These are phyloP conservation scores for Helogale parvula DNA, from an alignment of 2,113 vertebrate species.

Conservation along the genomic window DNA sequence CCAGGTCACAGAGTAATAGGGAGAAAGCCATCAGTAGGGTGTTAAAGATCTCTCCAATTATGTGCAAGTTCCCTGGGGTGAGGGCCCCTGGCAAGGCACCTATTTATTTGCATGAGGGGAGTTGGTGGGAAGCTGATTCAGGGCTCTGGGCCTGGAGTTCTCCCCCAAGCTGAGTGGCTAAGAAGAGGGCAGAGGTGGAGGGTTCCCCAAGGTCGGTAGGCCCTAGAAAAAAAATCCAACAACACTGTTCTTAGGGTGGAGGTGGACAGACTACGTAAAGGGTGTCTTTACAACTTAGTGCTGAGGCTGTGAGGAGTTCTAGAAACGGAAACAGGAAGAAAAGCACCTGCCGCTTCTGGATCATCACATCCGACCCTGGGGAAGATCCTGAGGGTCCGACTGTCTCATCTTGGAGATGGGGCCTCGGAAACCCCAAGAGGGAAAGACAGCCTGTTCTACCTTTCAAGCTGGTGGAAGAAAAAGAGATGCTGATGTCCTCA, in stretches of 20 bases:
- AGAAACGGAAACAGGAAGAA: not conserved
- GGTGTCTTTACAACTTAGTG: not conserved
- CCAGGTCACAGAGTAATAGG: constrained; percentile 53
- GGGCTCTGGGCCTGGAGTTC: not conserved
- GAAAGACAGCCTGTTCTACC: not conserved
- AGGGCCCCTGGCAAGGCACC: not conserved
- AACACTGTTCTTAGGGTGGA: too few relatives aligned
- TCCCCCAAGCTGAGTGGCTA: not conserved
- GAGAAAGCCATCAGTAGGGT: constrained; percentile 33
- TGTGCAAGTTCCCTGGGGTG: constrained; percentile 48
- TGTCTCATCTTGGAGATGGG: not conserved
- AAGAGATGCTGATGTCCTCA: not conserved
- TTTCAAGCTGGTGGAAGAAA: not conserved
- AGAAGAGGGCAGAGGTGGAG: not conserved
- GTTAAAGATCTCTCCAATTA: constrained; percentile 66
- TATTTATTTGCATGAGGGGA: not conserved
- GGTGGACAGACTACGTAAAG: not conserved
- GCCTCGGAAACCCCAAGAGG: not conserved
- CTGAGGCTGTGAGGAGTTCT: not conserved
- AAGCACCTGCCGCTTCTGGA: accelerated
- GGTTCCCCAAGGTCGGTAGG: not conserved
- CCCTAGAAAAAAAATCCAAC: not conserved
- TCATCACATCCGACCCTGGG: not conserved
- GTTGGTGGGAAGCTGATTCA: not conserved
- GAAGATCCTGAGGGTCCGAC: not conserved